Percentiles rank a stretch among this genome's conserved stretches.
phyloP scores from a whole-genome alignment of 2,113 vertebrate genomes.

The Ochotona princeps region DNA sequence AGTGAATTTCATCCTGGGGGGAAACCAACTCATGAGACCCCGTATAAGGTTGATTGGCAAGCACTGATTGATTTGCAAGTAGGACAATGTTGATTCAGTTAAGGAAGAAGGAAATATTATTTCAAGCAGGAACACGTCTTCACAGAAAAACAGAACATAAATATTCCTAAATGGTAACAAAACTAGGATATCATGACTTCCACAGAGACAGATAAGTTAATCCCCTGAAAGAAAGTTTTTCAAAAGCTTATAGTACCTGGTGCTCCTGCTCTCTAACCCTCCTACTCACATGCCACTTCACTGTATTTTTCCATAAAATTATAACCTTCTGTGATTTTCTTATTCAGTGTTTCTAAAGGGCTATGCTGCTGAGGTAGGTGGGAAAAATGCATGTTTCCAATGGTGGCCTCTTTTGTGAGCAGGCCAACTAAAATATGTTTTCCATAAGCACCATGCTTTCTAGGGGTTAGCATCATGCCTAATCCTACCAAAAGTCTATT shows the following conservation, averaged over 20 bases:
- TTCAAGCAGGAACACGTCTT: neutral
- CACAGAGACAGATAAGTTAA: neutral
- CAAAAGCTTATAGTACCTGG: neutral
- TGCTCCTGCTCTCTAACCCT: neutral
- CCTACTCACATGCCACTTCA: neutral
- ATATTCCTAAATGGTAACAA: neutral
- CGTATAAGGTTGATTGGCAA: neutral
- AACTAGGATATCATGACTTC: neutral
- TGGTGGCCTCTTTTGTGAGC: neutral
- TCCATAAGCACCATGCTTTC: neutral
- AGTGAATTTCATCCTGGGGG: neutral
- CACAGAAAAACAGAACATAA: neutral
- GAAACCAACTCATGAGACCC: neutral
- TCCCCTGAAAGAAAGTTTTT: neutral
- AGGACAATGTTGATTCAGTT: neutral
- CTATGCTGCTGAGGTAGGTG: neutral
- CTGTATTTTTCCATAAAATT: neutral
- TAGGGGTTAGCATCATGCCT: neutral
- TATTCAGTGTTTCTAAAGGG: conserved; percentile 4
- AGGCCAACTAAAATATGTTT: neutral
- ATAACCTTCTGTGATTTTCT: neutral
- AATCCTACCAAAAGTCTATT: neutral
- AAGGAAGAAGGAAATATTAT: neutral
- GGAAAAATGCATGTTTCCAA: neutral
- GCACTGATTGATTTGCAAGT: neutral